Evolutionary conservation across 2,888 invertebrate genomes (phyloP).

Genomic region (Lysandra coridon): DNA sequence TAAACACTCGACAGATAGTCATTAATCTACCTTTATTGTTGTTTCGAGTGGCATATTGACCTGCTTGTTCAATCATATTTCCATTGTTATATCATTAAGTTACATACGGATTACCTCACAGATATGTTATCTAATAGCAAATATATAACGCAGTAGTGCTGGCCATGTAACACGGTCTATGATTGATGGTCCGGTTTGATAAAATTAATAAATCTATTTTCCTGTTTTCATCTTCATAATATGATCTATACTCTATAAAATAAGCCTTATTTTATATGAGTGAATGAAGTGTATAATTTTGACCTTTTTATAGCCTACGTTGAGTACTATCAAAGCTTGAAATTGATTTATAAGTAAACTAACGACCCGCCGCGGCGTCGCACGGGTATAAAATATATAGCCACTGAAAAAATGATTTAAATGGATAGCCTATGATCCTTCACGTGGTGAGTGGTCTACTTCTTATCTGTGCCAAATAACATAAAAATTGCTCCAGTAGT

Average conservation of each 20-base stretch:
- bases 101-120: constrained; percentile 12
- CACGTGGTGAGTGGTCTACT: too few species aligned
- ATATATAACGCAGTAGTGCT: not conserved
- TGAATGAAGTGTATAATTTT: too few species aligned
- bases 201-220: not conserved
- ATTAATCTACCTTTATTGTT: constrained; percentile 30
- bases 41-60: constrained; percentile 35
- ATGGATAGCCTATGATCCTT: too few species aligned
- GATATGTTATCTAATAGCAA: constrained; percentile 17
- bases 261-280: too few species aligned
- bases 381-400: too few species aligned
- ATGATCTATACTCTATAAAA: not conserved
- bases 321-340: too few species aligned
- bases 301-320: too few species aligned
- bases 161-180: not conserved
- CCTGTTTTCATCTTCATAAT: not conserved
- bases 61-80: constrained; percentile 13
- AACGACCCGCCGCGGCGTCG: too few species aligned
- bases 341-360: too few species aligned
- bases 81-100: constrained; percentile 20
- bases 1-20: constrained; percentile 17
- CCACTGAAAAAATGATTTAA: too few species aligned
- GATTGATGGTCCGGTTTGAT: not conserved
- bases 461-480: too few species aligned
- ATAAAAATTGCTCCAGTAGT: too few species aligned